Percentiles rank a stretch among this genome's conserved stretches.
Conservation (phyloP, 2,113 vertebrate genomes). For the Spheniscus mendiculus region DNA sequence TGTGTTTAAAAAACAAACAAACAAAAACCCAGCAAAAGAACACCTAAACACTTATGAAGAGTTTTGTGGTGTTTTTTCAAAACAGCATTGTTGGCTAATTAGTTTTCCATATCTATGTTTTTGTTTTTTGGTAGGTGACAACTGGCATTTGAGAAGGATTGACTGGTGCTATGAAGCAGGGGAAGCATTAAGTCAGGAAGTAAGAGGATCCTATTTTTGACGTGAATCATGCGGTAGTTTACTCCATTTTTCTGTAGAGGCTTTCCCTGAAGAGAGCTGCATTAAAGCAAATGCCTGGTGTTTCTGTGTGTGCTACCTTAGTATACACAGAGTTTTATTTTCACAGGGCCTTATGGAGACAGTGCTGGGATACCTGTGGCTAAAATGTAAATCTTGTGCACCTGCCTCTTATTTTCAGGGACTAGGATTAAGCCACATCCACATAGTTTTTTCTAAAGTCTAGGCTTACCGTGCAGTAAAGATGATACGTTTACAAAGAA, state of each 20-base stretch:
- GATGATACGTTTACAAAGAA: not conserved
- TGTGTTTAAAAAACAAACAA: not conserved
- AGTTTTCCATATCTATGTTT: not conserved
- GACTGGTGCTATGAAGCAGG: conserved; percentile 45
- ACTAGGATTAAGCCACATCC: not conserved
- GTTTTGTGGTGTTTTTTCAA: not conserved
- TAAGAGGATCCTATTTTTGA: not conserved
- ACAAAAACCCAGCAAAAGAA: no score
- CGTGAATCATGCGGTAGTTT: not conserved
- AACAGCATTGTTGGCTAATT: not conserved
- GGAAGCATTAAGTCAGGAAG: conserved; percentile 28
- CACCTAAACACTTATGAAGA: no score
- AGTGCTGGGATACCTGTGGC: not conserved
- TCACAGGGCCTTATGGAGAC: not conserved
- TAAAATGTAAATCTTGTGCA: not conserved
- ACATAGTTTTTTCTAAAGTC: not conserved
- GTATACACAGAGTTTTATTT: not conserved
- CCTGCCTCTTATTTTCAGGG: not conserved
- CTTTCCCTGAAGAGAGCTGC: not conserved
- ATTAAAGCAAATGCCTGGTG: rapidly evolving
- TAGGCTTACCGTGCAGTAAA: not conserved
- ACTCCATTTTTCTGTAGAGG: not conserved
- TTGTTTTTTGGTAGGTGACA: conserved; percentile 48
- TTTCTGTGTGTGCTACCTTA: not conserved
- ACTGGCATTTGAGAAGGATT: conserved; percentile 55